These are phyloP conservation scores for Miichthys miiuy DNA, from an alignment of 2,797 vertebrate species.

Conservation along the genomic window DNA sequence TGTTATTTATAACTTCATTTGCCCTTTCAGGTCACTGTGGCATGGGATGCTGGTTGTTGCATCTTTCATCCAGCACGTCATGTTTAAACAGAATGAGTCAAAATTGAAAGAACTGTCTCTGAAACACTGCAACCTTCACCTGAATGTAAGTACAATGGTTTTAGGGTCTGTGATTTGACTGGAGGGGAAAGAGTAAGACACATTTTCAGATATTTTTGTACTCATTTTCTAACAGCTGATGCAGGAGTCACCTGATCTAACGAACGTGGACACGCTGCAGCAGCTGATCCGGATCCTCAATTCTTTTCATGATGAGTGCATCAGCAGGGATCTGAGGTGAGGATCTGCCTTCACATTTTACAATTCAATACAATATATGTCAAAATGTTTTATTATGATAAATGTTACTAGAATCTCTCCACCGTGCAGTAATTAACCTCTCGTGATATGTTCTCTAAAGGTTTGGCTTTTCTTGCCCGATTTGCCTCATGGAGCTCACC, in stretches of 20 bases:
- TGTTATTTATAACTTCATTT: background rate
- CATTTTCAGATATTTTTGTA: background rate
- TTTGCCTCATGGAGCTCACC: conserved; percentile 73
- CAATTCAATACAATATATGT: background rate
- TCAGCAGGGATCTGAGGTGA: conserved; percentile 78
- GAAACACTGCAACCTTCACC: conserved; percentile 78
- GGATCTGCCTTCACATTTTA: background rate
- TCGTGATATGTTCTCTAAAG: conserved; percentile 44
- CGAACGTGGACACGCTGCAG: conserved; percentile 62
- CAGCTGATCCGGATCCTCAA: conserved; percentile 84
- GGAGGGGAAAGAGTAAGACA: background rate
- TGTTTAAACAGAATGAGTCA: conserved; percentile 45
- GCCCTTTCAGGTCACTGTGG: conserved; percentile 74
- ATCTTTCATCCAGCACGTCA: conserved; percentile 81
- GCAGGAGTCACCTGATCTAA: conserved; percentile 75
- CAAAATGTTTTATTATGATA: background rate
- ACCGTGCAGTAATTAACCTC: background rate
- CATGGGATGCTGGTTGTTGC: conserved; percentile 73
- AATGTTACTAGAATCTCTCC: background rate
- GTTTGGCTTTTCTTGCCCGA: conserved; percentile 75
- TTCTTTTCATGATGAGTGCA: conserved; percentile 72
- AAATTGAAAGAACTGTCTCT: conserved; percentile 69
- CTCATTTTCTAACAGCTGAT: conserved; percentile 71
- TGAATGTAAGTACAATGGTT: conserved; percentile 67
- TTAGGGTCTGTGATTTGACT: background rate